phyloP scores from a whole-genome alignment of 2,888 invertebrate genomes.

The Eumacrocentrus americanus region DNA sequence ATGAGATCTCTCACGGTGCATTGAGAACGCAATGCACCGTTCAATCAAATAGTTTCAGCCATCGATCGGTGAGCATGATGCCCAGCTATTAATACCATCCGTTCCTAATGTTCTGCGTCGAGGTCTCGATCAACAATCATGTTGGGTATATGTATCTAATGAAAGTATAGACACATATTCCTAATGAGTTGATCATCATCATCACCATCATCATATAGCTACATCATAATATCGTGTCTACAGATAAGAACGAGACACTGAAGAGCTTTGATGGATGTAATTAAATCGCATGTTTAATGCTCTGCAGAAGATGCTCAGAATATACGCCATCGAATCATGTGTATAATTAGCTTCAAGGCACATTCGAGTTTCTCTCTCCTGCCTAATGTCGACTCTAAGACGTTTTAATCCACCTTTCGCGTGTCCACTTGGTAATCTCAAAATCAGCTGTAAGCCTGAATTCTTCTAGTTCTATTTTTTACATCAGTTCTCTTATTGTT shows the following conservation, averaged over 20 bases:
- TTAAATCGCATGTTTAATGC: conserved; percentile 10
- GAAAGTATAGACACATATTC: not conserved
- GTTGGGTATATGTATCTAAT: too few relatives aligned
- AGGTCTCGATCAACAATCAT: too few relatives aligned
- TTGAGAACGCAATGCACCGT: conserved; percentile 16
- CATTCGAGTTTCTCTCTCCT: not conserved
- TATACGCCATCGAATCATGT: not conserved
- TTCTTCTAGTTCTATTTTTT: not conserved
- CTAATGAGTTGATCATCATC: too few relatives aligned
- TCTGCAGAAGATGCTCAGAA: conserved; percentile 1
- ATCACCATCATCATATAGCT: not conserved
- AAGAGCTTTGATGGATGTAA: conserved; percentile 12
- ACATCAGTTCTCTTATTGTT: not conserved
- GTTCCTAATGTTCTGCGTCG: not conserved
- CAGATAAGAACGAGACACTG: not conserved
- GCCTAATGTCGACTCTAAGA: not conserved
- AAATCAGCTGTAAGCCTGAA: not conserved
- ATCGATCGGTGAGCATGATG: conserved; percentile 1
- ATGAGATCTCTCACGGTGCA: conserved; percentile 23
- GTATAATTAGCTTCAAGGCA: conserved; percentile 8
- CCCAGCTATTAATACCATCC: not conserved
- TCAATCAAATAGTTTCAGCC: conserved; percentile 21
- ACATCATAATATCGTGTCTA: not conserved
- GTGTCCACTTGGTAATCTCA: too few relatives aligned
- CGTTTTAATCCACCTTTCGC: not conserved